A percentile compares a stretch with the other conserved stretches of the same genome.
phyloP scores from a whole-genome alignment of 2,888 invertebrate species.

The Rhodophaea formosa region DNA sequence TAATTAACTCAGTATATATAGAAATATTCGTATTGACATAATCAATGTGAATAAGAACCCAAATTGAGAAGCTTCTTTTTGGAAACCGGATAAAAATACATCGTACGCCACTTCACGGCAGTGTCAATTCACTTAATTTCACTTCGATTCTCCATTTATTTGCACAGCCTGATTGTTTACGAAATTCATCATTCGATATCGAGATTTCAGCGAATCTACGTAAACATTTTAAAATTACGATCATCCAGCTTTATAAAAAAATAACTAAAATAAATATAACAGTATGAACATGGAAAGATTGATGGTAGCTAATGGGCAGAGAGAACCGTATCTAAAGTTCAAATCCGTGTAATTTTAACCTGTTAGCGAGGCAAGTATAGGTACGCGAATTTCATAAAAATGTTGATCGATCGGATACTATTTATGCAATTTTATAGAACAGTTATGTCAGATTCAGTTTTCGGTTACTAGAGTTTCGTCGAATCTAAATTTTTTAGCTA shows the following conservation, averaged over 20 bases:
- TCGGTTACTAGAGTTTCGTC: no score
- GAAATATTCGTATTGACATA: no score
- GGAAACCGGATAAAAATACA: neutral
- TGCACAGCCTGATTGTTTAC: neutral
- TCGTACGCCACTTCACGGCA: neutral
- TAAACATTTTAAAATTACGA: neutral
- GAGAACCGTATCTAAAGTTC: conserved; percentile 27
- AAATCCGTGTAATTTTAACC: conserved; percentile 26
- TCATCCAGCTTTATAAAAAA: neutral
- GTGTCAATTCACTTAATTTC: neutral
- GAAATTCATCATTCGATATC: neutral
- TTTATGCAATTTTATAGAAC: no score
- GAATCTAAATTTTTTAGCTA: no score
- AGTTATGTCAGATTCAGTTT: no score
- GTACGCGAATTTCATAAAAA: neutral
- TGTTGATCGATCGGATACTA: neutral
- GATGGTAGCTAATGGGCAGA: conserved; percentile 26
- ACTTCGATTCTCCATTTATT: neutral
- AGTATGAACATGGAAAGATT: conserved; percentile 25
- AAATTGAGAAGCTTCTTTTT: no score
- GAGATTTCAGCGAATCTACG: neutral
- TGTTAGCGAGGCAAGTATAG: conserved; percentile 8
- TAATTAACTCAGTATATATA: no score
- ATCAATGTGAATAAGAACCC: no score
- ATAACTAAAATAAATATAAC: neutral